Evolutionary conservation across 2,113 vertebrate species (phyloP).

Genomic region (Melanostigma gelatinosum): DNA sequence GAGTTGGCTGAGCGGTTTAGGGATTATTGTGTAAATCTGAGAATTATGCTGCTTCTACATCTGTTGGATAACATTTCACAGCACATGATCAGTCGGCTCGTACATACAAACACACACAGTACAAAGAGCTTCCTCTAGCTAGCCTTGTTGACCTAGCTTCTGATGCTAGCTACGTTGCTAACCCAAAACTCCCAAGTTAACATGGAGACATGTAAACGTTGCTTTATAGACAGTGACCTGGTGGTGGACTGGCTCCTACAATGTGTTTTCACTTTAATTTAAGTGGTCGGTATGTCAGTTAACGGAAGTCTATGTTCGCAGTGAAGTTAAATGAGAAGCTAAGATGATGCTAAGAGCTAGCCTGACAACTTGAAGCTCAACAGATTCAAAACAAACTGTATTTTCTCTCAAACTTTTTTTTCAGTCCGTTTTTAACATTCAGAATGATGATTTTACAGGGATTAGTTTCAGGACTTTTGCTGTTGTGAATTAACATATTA

Average conservation of each 20-base stretch:
- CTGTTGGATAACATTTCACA: slow-evolving; percentile 12
- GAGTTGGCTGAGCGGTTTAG: slow-evolving; percentile 43
- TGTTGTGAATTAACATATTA: background rate
- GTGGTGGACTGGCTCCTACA: fast-evolving
- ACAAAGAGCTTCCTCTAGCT: slow-evolving; percentile 18
- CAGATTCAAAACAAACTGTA: slow-evolving; percentile 37
- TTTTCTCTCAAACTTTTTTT: background rate
- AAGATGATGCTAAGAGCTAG: slow-evolving; percentile 48
- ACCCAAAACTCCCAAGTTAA: slow-evolving; percentile 7
- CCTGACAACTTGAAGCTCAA: background rate
- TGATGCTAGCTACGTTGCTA: slow-evolving; percentile 13
- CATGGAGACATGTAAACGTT: background rate
- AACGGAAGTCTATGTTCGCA: background rate
- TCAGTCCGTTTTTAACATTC: background rate
- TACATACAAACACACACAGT: background rate
- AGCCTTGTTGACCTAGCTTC: slow-evolving; percentile 39
- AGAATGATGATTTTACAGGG: background rate
- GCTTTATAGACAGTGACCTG: background rate
- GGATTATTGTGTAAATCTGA: slow-evolving; percentile 42
- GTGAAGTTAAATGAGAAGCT: slow-evolving; percentile 7
- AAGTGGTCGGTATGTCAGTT: background rate
- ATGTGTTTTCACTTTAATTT: no score
- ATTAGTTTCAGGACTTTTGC: background rate
- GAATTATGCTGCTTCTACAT: slow-evolving; percentile 27
- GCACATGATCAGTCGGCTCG: background rate